Evolutionary conservation across 2,888 invertebrate genomes (phyloP), one percentile per base, ranked within the genome.

Genomic region (Pemphredon lugubris): DNA sequence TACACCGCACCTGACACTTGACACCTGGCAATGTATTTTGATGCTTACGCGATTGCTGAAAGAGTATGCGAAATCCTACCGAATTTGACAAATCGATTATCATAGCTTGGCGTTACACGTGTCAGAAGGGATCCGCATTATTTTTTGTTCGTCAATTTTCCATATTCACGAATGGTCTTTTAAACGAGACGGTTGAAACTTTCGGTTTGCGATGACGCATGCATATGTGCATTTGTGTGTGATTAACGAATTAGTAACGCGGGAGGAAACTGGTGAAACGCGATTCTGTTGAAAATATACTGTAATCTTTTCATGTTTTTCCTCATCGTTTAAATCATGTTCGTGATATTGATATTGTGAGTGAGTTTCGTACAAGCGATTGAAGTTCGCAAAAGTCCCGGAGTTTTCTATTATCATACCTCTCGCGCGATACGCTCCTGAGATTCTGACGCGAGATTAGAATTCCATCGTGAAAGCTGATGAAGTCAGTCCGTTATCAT

Each of bases 401-500:
- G 44, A 44, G 61, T 50, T 70, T 71, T 61, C 40, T 51, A 61
- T 14, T 51, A 71, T 61, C 44, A 55, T n/a, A 13, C 40, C 54
- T 71, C 70, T 18, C 55, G 54, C 45, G 32, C 21, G 68, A 65
- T 68, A 73, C 66, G 73, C 48, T 70, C 71, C 75, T 77, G 75
- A 59, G 73, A 73, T 71, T 73, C 75, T 54, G 51, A 51, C 57
- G 64, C 39, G 69, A 73, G 77, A 81, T 78, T 80, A 75, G 63
- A 63, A 81, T 72, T 73, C 69, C 63, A 64, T 57, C 51, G 74
- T 74, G 74, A 71, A 81, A 77, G 71, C 67, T 66, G 73, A 79
- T 66, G 73, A 79, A 66, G 73, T 73, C 71, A 74, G 69, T 75
- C 72, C 69, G 72, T 77, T 79, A 83, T 81, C 61, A 72, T 77